Evolutionary conservation across 2,888 invertebrate species (phyloP), one percentile per base, ranked within the genome.

Genomic region (Agrotis exclamationis): DNA sequence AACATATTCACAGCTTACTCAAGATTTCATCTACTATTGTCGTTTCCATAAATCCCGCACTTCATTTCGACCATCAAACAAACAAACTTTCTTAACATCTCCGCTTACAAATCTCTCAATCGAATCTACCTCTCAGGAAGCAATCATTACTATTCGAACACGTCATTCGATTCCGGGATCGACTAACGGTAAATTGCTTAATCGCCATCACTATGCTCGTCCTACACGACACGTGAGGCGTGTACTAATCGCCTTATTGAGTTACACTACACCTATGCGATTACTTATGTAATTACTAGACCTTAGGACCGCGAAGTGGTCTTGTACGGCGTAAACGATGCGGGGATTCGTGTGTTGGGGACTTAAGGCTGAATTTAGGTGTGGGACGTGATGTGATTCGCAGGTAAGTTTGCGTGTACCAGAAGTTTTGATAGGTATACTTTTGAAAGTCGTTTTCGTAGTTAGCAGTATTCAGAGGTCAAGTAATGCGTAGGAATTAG

Each of bases 211-310:
- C 79, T 79, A 80, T 76, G 71, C 58, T 81, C 83, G 74, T 78
- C 70, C 78, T 72, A 70, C 63, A 70, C 69, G 72, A 82, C 86
- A 85, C 88, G 89, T 87, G 90, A 85, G 83, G 71, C 68, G 86
- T 63, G 67, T 86, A 79, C 85, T 89, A 90, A 91, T 89, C 84
- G 84, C 85, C 86, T 87, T 87, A 90, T 89, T 84, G 84, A 82
- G 86, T 86, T 86, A 86, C 80, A 80, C 78, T 83, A 82, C 83
- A 85, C 85, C 84, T 87, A 85, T 82, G 76, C 77, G 80, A 87
- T 87, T 85, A 85, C 84, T 85, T 71, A 82, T 82, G 85, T 86
- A 85, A 87, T 89, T 85, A 89, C 85, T 81, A 83, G 83, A 73
- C 63, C 74, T 82, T 68, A 66, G 74, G 74, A 72, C 75, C 74